These are phyloP conservation scores for Anabas testudineus DNA, from an alignment of 2,797 vertebrate genomes.

Conservation along the genomic window DNA sequence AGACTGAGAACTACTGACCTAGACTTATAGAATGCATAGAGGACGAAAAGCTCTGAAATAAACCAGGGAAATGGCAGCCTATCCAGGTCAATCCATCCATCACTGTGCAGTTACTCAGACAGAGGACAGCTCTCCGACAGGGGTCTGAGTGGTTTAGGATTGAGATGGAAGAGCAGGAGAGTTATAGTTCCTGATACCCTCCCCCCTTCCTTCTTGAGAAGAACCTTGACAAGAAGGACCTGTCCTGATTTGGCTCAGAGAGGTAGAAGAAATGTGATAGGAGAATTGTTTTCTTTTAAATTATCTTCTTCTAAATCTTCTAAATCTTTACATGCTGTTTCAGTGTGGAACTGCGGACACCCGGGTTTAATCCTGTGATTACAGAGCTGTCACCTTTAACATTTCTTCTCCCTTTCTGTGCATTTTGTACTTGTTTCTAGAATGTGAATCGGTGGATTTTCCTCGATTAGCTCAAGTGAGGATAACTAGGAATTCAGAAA, in stretches of 20 bases:
- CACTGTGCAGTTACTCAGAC: conserved; percentile 84
- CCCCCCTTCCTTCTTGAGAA: conserved; percentile 55
- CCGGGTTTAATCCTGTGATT: conserved; percentile 11
- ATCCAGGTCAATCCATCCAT: conserved; percentile 86
- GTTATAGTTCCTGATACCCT: conserved; percentile 73
- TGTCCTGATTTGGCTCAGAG: conserved; percentile 41
- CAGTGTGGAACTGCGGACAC: conserved; percentile 1
- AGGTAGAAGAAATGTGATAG: conserved; percentile 27
- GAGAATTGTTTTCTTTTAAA: conserved; percentile 16
- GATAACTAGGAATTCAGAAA: conserved; percentile 32
- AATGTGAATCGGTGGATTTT: conserved; percentile 43
- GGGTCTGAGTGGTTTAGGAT: conserved; percentile 84
- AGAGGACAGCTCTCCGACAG: conserved; percentile 83
- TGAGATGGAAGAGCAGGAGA: conserved; percentile 83
- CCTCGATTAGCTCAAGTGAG: conserved; percentile 32
- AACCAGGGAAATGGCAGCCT: conserved; percentile 75
- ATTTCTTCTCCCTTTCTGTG: conserved; percentile 24
- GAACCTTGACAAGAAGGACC: conserved; percentile 74
- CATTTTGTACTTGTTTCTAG: conserved; percentile 33
- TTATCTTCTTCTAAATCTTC: conserved; percentile 40
- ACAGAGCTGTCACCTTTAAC: conserved; percentile 13
- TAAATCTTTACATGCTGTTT: conserved; percentile 23
- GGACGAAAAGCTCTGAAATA: conserved; percentile 68
- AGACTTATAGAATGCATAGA: conserved; percentile 61
- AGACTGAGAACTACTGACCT: conserved; percentile 57